These are phyloP conservation scores for Agriotes lineatus DNA, from an alignment of 2,888 invertebrate genomes.

Conservation along the genomic window DNA sequence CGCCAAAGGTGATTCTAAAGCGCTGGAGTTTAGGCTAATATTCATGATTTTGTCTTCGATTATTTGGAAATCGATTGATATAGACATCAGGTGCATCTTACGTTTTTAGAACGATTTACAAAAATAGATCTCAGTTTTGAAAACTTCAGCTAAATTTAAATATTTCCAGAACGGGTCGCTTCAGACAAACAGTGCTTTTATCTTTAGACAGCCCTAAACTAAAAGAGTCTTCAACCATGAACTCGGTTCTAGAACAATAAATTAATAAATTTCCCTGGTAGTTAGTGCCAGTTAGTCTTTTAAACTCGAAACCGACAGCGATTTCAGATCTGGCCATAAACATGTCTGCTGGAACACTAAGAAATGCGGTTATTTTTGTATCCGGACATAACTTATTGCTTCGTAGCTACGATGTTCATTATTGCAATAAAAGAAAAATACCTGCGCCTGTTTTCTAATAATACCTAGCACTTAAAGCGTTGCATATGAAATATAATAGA, in stretches of 20 bases:
- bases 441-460: too few species aligned
- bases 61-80: too few species aligned
- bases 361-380: constrained; percentile 27
- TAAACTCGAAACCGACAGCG: constrained; percentile 30
- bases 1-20: too few species aligned
- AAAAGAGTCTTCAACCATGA: constrained; percentile 11
- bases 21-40: too few species aligned
- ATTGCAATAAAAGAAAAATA: too few species aligned
- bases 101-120: too few species aligned
- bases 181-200: not conserved
- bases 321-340: constrained; percentile 33
- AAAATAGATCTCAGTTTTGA: too few species aligned
- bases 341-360: constrained; percentile 29
- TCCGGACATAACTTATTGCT: constrained; percentile 12
- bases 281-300: constrained; percentile 27
- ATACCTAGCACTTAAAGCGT: too few species aligned
- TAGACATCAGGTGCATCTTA: too few species aligned
- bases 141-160: too few species aligned
- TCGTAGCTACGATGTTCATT: not conserved
- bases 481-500: too few species aligned
- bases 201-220: not conserved
- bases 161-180: constrained; percentile 2
- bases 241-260: constrained; percentile 18
- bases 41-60: too few species aligned
- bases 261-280: constrained; percentile 26